Conservation (phyloP, 2,888 invertebrate genomes). For the Drymonia ruficornis region DNA sequence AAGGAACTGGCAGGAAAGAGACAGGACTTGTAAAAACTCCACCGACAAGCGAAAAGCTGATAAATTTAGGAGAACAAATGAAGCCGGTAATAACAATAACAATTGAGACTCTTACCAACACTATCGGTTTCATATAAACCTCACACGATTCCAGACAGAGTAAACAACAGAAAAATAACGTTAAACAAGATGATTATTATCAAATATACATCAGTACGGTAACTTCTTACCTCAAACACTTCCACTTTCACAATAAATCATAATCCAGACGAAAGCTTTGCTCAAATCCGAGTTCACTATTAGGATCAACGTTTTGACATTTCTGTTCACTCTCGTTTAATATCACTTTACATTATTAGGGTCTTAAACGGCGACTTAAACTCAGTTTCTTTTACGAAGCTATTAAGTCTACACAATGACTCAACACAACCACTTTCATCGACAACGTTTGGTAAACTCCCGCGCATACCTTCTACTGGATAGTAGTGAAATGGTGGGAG, state of each 20-base stretch:
- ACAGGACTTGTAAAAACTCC: too few species aligned
- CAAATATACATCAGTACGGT: neutral
- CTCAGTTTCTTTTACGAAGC: conserved; percentile 15
- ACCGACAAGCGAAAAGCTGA: too few species aligned
- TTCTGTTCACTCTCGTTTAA: conserved; percentile 23
- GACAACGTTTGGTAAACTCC: conserved; percentile 55
- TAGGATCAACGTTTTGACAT: conserved; percentile 14
- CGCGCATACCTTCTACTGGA: conserved; percentile 49
- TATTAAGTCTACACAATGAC: conserved; percentile 18
- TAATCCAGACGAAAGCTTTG: conserved; percentile 34
- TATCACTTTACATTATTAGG: conserved; percentile 21
- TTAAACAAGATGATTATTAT: conserved; percentile 5
- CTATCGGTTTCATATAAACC: neutral
- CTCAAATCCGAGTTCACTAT: conserved; percentile 13
- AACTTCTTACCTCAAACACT: conserved; percentile 37
- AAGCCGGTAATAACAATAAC: too few species aligned
- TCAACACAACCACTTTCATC: conserved; percentile 64
- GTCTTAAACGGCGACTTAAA: conserved; percentile 10
- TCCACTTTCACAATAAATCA: conserved; percentile 48
- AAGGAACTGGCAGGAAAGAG: too few species aligned
- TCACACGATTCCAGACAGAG: neutral
- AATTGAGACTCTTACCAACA: too few species aligned
- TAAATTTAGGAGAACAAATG: too few species aligned
- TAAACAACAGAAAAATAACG: neutral
- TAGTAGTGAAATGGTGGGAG: conserved; percentile 61